Conservation (phyloP, 2,888 invertebrate species). For the Xestia c-nigrum region DNA sequence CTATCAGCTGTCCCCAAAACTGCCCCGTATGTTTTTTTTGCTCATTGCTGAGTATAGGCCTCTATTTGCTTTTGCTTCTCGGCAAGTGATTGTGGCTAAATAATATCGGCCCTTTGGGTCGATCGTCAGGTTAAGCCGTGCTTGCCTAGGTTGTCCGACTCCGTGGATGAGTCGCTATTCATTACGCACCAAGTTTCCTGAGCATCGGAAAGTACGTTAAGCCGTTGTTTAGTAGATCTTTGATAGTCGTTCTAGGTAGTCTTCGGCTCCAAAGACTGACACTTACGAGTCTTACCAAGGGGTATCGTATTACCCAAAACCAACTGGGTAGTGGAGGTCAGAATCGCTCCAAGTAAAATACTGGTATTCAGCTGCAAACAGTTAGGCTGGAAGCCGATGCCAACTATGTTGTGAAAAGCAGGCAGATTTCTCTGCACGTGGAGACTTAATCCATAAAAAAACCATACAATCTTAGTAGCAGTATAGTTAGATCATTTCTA, state of each 20-base stretch:
- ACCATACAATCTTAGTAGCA: not conserved
- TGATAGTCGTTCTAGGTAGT: not conserved
- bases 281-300: too few species aligned
- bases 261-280: too few species aligned
- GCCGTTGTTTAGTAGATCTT: not conserved
- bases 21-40: too few species aligned
- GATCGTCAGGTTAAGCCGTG: too few species aligned
- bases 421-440: not conserved
- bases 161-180: too few species aligned
- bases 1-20: too few species aligned
- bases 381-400: not conserved
- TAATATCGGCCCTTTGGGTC: too few species aligned
- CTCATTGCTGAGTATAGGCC: too few species aligned
- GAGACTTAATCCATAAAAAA: not conserved
- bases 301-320: not conserved
- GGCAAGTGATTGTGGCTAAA: too few species aligned
- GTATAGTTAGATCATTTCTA: slow-evolving; percentile 7
- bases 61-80: too few species aligned
- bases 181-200: not conserved
- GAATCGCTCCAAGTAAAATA: not conserved
- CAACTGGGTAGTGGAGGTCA: not conserved
- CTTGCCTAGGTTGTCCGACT: too few species aligned
- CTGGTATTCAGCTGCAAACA: not conserved
- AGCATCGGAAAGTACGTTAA: not conserved
- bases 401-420: not conserved